phyloP scores from a whole-genome alignment of 2,797 vertebrate species.

The Clarias fuscus region DNA sequence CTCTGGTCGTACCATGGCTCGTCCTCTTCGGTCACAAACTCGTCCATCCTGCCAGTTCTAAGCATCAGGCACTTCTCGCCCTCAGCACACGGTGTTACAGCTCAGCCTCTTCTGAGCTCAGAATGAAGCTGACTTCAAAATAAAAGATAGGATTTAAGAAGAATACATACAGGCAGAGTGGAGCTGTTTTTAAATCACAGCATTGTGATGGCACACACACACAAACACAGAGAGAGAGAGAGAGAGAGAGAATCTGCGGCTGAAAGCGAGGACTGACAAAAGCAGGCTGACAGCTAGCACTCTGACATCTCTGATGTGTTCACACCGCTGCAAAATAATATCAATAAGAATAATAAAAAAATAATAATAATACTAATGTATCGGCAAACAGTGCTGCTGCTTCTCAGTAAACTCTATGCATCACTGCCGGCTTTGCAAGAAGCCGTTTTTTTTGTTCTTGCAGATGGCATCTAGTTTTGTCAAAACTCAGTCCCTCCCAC shows the following conservation, averaged over 20 bases:
- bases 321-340: background rate
- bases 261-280: background rate
- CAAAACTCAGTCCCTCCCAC: conserved; percentile 36
- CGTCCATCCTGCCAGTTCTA: conserved; percentile 88
- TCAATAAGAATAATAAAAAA: background rate
- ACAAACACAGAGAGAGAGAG: no score
- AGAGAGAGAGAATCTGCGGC: no score
- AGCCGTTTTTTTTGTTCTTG: background rate
- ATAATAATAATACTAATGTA: background rate
- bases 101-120: background rate
- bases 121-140: background rate
- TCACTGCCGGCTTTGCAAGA: background rate
- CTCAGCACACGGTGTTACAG: background rate
- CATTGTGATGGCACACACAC: background rate
- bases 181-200: background rate
- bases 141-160: background rate
- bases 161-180: background rate
- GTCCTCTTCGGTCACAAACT: conserved; percentile 92
- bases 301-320: conserved; percentile 4
- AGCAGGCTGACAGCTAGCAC: conserved; percentile 18
- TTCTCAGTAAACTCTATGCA: background rate
- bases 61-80: conserved; percentile 67
- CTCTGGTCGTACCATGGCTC: conserved; percentile 96
- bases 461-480: background rate
- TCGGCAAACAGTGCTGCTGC: background rate